Base-by-base conservation (phyloP, 2,797 vertebrate species). In the Valencia hispanica region DNA sequence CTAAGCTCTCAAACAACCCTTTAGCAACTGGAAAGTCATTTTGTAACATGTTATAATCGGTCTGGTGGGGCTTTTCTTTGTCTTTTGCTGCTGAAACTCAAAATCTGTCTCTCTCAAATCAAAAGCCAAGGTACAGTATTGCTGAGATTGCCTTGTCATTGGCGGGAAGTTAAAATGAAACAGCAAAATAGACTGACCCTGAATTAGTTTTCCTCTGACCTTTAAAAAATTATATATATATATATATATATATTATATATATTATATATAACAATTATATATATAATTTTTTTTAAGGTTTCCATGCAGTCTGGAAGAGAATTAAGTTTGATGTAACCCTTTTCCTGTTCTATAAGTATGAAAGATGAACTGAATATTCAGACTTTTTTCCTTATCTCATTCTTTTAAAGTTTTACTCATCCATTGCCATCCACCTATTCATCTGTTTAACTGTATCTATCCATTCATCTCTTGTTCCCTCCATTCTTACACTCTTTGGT, bases 1-100 rank as follows among this genome's bases (percentile, higher is more conserved):
- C 81, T 88, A 82, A 88, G 79, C 92, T 88, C 83, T 87, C 89
- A 77, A 86, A 89, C 82, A 90, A 88, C 90, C 83, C 73, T 93
- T 93, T 94, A 93, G 86, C 83, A 91, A 87, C 84, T 90, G 89
- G 85, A 90, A 92, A 93, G 86, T 90, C 90, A 90, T 92, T 84
- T 89, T 61, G 87, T 91, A 94, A 93, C 83, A 87, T 91, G 91
- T 78, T 80, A 79, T 89, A 85, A 83, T 18, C 78, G 72, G 65
- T 93, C 80, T 91, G 87, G 79, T 91, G 81, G n/a, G 85, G 90
- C 91, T 82, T 88, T 83, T 79, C 70, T 77, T 57, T 63, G n/a
- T 72, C 36, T 87, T 34, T 86, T 73, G 71, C 87, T 79, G 73
- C 86, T 89, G 73, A 88, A 86, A 91, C 80, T 71, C 78, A 84